Base-by-base conservation (phyloP, 2,113 vertebrate species). In the Cavia porcellus region DNA sequence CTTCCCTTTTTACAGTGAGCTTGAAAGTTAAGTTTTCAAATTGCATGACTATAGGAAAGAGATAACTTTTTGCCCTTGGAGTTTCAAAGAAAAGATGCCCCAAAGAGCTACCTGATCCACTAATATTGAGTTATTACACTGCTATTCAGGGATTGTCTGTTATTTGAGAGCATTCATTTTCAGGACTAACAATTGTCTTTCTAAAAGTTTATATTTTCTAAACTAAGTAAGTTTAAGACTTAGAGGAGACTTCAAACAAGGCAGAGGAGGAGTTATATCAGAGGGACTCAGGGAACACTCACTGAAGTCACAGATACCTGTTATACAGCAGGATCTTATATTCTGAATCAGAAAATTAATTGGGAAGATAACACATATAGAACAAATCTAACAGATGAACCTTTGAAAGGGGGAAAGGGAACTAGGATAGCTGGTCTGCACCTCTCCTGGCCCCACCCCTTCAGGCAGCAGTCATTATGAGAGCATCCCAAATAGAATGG, bases 171-270 rank as follows among this genome's bases (percentile, higher is more conserved):
- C 32, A 61, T 57, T 90, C 32, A 89, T 86, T 90, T 90, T 24
- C 10, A 74, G 47, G 47, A 84, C 45, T 86, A 47, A 79, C 22
- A 79, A 2, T 28, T 81, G 66, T 38, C 66, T 35, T 64, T 79
- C 28, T 92, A 64, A 55, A 93, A 95, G 25, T 55, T 68, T 55
- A 82, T 20, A 82, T 77, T 92, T 80, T 74, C 24, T 68, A 42
- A 92, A 68, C 55, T 30, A 88, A 81, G 24, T 62, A 77, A 66
- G 17, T 72, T 35, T 38, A 38, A 72, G 35, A n/a, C n/a, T 4
- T 72, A 72, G 66, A 68, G 25, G 32, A 68, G 32, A 68, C 66
- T 68, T 17, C 7, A 4, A 68, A 35, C 13, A 35, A 35, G 66
- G 14, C 32, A 35, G 66, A 68, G 64, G 62, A 32, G 62, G 64